phyloP scores from a whole-genome alignment of 2,797 vertebrate genomes.

The Betta splendens region DNA sequence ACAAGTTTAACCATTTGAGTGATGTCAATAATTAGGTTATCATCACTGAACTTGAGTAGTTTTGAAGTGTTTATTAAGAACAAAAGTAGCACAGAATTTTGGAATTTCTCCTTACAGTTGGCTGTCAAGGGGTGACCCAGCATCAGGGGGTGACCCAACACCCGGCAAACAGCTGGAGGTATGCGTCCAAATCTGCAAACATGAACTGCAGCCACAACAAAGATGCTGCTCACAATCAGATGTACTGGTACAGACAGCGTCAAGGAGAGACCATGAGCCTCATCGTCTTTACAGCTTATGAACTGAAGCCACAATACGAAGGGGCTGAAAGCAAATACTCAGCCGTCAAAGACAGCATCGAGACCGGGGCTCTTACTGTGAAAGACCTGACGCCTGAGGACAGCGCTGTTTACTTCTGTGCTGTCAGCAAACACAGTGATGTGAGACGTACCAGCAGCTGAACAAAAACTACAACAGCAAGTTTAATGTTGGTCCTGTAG shows the following conservation, averaged over 20 bases:
- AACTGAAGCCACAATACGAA: not conserved
- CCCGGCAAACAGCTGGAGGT: slow-evolving; percentile 27
- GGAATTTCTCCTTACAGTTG: slow-evolving; percentile 18
- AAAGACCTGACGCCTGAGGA: slow-evolving; percentile 21
- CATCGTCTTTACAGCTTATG: slow-evolving; percentile 6
- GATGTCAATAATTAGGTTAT: no score
- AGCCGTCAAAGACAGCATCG: not conserved
- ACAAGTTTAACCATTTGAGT: slow-evolving; percentile 16
- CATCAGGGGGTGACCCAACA: no score
- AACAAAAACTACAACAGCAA: slow-evolving; percentile 22
- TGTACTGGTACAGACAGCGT: slow-evolving; percentile 44
- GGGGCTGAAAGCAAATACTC: slow-evolving; percentile 26
- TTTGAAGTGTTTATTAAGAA: no score
- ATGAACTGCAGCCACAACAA: slow-evolving; percentile 41
- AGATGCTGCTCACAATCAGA: rapidly evolving
- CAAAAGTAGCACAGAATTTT: no score
- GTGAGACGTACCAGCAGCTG: not conserved
- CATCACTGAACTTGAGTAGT: no score
- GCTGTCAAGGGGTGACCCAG: slow-evolving; percentile 29
- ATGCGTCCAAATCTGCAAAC: not conserved
- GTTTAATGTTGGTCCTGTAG: slow-evolving; percentile 43
- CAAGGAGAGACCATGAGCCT: slow-evolving; percentile 41
- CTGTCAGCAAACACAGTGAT: slow-evolving; percentile 28
- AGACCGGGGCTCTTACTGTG: slow-evolving; percentile 11
- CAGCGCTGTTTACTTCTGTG: slow-evolving; percentile 22